phyloP scores from a whole-genome alignment of 2,888 invertebrate genomes.

The Aethes cnicana region DNA sequence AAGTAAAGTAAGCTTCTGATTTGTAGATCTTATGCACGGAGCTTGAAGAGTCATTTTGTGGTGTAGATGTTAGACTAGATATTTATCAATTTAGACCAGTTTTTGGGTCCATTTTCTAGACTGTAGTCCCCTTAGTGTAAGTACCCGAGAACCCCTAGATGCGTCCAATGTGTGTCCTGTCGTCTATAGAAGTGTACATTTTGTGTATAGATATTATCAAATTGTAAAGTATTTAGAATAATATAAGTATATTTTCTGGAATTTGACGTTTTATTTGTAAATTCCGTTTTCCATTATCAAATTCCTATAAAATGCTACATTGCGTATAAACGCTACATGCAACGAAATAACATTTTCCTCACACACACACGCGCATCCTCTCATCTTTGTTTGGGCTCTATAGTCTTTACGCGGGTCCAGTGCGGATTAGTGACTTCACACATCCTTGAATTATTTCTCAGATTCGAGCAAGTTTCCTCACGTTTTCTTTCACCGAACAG shows the following conservation, averaged over 20 bases:
- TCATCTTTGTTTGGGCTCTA: too few relatives aligned
- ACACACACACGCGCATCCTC: too few relatives aligned
- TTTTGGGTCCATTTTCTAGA: conserved; percentile 29
- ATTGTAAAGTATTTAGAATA: conserved; percentile 29
- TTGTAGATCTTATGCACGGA: conserved; percentile 22
- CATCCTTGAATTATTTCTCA: too few relatives aligned
- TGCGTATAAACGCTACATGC: too few relatives aligned
- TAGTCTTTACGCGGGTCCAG: too few relatives aligned
- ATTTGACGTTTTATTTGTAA: conserved; percentile 12
- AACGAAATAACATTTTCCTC: too few relatives aligned
- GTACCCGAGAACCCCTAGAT: conserved; percentile 15
- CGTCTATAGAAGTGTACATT: conserved; percentile 4
- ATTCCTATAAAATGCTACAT: too few relatives aligned
- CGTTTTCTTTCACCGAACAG: too few relatives aligned
- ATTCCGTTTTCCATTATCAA: not conserved
- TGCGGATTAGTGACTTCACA: too few relatives aligned
- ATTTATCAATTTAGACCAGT: conserved; percentile 23
- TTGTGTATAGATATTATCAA: conserved; percentile 21
- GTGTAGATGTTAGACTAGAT: conserved; percentile 18
- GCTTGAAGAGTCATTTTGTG: conserved; percentile 22
- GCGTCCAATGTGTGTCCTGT: conserved; percentile 23
- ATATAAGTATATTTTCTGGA: conserved; percentile 29
- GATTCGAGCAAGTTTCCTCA: too few relatives aligned
- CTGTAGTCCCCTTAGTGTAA: conserved; percentile 13
- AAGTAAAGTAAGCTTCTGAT: conserved; percentile 7